Percentiles rank a stretch among this genome's conserved stretches.
phyloP scores from a whole-genome alignment of 2,797 vertebrate genomes.

The Takifugu rubripes region DNA sequence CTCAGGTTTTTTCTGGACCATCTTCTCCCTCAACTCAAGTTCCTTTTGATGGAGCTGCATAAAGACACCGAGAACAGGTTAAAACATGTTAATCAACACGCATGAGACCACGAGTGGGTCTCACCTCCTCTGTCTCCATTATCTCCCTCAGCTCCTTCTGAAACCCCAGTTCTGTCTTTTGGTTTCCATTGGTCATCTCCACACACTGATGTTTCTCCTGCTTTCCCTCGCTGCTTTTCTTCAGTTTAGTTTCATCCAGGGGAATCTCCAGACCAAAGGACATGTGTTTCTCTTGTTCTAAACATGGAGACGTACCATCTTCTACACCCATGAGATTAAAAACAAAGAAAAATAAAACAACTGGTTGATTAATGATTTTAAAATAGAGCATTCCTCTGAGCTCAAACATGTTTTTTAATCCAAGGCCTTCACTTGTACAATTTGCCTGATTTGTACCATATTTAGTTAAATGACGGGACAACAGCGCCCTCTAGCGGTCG shows the following conservation, averaged over 20 bases:
- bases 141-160: slow-evolving; percentile 75
- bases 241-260: slow-evolving; percentile 63
- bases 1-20: slow-evolving; percentile 72
- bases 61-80: neutral
- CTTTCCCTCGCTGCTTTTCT: slow-evolving; percentile 56
- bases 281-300: slow-evolving; percentile 68
- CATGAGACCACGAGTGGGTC: neutral
- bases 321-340: slow-evolving; percentile 23
- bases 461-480: neutral
- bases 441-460: neutral
- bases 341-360: neutral
- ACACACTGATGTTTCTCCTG: slow-evolving; percentile 56
- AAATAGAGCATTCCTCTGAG: neutral
- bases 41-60: slow-evolving; percentile 69
- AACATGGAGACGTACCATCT: slow-evolving; percentile 42
- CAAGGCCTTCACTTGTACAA: neutral
- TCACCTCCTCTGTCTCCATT: slow-evolving; percentile 56
- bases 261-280: slow-evolving; percentile 62
- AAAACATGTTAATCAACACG: neutral
- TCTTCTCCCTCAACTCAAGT: slow-evolving; percentile 64
- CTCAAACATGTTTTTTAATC: neutral
- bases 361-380: neutral
- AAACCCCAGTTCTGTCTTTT: slow-evolving; percentile 68
- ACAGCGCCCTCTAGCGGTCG: slow-evolving; percentile 40
- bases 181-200: slow-evolving; percentile 68